A percentile compares a stretch with the other conserved stretches of the same genome.
Conservation (phyloP, 2,113 vertebrate genomes). For the Strix aluco region DNA sequence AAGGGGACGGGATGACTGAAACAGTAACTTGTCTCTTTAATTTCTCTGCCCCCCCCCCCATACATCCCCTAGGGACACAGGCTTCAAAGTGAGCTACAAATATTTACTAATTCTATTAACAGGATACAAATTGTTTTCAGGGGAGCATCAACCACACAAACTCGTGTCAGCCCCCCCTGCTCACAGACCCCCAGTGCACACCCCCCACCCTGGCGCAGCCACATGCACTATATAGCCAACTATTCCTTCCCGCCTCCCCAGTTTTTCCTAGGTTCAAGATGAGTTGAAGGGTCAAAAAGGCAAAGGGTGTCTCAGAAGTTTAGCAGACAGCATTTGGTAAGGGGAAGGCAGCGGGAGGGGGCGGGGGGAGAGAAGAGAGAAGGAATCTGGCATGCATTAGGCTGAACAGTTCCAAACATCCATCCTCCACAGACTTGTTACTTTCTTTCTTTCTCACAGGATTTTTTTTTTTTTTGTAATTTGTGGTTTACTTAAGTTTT, state of each 20-base stretch:
- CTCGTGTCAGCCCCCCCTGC: not conserved
- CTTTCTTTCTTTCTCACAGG: slow-evolving; percentile 61
- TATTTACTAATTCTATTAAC: slow-evolving; percentile 84
- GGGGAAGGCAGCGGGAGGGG: slow-evolving; percentile 53
- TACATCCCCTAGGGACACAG: slow-evolving; percentile 62
- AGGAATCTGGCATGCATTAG: slow-evolving; percentile 74
- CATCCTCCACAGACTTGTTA: slow-evolving; percentile 70
- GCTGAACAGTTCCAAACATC: slow-evolving; percentile 71
- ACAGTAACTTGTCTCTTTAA: slow-evolving; percentile 70
- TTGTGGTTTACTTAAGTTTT: slow-evolving; percentile 51
- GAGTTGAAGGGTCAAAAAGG: slow-evolving; percentile 88
- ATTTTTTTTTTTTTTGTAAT: not conserved
- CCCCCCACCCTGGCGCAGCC: not conserved
- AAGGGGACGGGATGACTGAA: slow-evolving; percentile 46
- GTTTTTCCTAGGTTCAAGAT: slow-evolving; percentile 82
- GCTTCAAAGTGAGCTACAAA: slow-evolving; percentile 77
- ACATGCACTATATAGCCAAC: slow-evolving; percentile 36
- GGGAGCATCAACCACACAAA: slow-evolving; percentile 56
- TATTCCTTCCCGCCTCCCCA: slow-evolving; percentile 65
- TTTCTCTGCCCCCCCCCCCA: not conserved
- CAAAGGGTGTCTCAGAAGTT: slow-evolving; percentile 85
- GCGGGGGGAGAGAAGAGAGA: slow-evolving; percentile 5
- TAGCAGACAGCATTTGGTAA: slow-evolving; percentile 79
- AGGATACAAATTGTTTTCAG: slow-evolving; percentile 73
- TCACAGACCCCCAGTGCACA: not conserved